These are phyloP conservation scores for Pseudocheirus occidentalis DNA, from an alignment of 2,797 vertebrate genomes.

Conservation along the genomic window DNA sequence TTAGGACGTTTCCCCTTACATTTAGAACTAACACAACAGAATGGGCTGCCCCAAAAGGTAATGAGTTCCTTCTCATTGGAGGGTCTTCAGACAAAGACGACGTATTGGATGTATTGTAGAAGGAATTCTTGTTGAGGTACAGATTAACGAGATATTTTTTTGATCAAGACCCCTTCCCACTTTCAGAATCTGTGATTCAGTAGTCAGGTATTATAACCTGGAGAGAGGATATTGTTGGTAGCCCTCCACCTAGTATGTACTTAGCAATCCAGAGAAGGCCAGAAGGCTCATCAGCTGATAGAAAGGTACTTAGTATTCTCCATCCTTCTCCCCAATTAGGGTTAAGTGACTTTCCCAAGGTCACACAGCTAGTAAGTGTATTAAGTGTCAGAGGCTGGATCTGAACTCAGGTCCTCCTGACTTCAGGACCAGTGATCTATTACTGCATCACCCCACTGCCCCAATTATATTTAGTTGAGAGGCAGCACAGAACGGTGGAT, in stretches of 20 bases:
- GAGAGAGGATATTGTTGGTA: not conserved
- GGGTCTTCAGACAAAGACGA: not conserved
- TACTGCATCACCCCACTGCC: no score
- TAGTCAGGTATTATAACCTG: not conserved
- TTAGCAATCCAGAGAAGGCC: not conserved
- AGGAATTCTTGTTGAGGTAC: not conserved
- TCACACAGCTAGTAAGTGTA: no score
- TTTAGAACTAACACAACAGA: not conserved
- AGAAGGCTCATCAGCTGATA: not conserved
- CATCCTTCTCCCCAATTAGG: not conserved
- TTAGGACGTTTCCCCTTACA: not conserved
- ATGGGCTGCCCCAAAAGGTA: not conserved
- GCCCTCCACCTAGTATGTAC: not conserved
- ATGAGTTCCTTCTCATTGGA: not conserved
- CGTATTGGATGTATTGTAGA: not conserved
- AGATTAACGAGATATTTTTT: no score
- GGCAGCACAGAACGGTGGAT: not conserved
- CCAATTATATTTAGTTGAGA: not conserved
- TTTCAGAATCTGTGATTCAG: not conserved
- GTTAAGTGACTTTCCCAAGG: no score
- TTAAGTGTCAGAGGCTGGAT: no score
- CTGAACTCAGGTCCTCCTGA: no score
- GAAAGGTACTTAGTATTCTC: not conserved
- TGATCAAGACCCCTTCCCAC: not conserved
- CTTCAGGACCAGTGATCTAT: no score